Evolutionary conservation across 2,797 vertebrate species (phyloP).

Genomic region (Xyrichtys novacula): DNA sequence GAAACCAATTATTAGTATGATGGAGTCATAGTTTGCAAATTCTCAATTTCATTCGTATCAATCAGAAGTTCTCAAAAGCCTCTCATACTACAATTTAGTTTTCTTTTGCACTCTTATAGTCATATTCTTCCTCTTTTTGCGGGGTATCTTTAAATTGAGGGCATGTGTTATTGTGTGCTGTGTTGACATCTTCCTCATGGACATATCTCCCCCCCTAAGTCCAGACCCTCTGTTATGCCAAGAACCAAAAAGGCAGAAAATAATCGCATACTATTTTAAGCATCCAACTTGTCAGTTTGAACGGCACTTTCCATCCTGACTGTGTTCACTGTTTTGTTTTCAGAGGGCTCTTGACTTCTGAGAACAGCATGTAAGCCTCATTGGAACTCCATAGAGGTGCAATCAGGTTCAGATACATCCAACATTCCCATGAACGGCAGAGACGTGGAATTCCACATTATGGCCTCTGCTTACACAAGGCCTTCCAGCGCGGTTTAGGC

Average conservation of each 20-base stretch:
- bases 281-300: slow-evolving; percentile 58
- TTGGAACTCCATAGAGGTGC: slow-evolving; percentile 69
- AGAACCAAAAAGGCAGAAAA: slow-evolving; percentile 67
- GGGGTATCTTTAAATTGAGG: slow-evolving; percentile 48
- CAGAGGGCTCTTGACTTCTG: slow-evolving; percentile 60
- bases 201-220: slow-evolving; percentile 4
- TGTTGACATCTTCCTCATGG: slow-evolving; percentile 49
- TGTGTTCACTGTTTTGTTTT: slow-evolving; percentile 64
- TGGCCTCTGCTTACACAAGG: slow-evolving; percentile 81
- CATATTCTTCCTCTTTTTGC: slow-evolving; percentile 51
- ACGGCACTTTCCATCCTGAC: slow-evolving; percentile 58
- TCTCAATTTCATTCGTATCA: slow-evolving; percentile 36
- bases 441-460: slow-evolving; percentile 80
- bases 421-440: slow-evolving; percentile 78
- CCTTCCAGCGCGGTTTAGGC: slow-evolving; percentile 78
- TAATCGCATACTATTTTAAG: slow-evolving; percentile 68
- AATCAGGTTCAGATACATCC: slow-evolving; percentile 72
- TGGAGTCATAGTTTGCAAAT: slow-evolving; percentile 45
- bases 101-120: slow-evolving; percentile 70
- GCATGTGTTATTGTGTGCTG: slow-evolving; percentile 61
- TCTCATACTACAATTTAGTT: slow-evolving; percentile 33
- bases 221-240: slow-evolving; percentile 46
- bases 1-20: slow-evolving; percentile 11
- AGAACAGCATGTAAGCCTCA: slow-evolving; percentile 61
- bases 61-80: slow-evolving; percentile 40